Base-by-base conservation (phyloP, 2,888 invertebrate species). In the Selenia dentaria region DNA sequence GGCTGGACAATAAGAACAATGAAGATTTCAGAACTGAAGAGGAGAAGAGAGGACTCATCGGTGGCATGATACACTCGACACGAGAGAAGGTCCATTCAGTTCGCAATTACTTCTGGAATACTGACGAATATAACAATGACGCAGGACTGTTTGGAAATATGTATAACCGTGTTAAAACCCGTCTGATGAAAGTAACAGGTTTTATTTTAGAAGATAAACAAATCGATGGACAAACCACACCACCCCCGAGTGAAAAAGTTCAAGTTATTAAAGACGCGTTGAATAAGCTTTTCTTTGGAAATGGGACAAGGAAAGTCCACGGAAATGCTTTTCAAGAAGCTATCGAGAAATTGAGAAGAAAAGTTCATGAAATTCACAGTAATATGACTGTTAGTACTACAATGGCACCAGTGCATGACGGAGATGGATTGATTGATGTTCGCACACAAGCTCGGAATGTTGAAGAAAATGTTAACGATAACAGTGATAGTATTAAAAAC, bases 61-160 rank as follows among this genome's bases (percentile, higher is more conserved):
- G 59, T 22, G 64, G 66, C 3, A 36, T 61, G 10, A 27, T 69
- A 10, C 59, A 67, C 37, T 53, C 31, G 25, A 36, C 57, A 20
- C 50, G 56, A 3, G 36, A 50, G 0, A 66, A 53, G 47, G 38
- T 62, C 27, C 69, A 64, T 31, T 24, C 47, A 9, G 27, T 65
- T 1, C 38, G 40, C 26, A 38, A 38, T 5, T 43, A 57, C 3
- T 40, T 68, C 9, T 44, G 54, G 31, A 14, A 46, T n/a, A 56
- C 59, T 14, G 67, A 65, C 2, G 46, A 45, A 2, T 43, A 54
- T 13, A 45, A 51, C 18, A 40, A 38, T 2, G 46, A 55, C 2
- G 49, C 57, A 11, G 64, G 66, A 10, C 14, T 57, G 3, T 28
- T 65, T 4, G 55, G 55, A 42, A 60, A 56, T 32, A 45, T 64